A percentile compares a stretch with the other conserved stretches of the same genome.
Conservation (phyloP, 2,113 vertebrate genomes). For the Mustela lutreola region DNA sequence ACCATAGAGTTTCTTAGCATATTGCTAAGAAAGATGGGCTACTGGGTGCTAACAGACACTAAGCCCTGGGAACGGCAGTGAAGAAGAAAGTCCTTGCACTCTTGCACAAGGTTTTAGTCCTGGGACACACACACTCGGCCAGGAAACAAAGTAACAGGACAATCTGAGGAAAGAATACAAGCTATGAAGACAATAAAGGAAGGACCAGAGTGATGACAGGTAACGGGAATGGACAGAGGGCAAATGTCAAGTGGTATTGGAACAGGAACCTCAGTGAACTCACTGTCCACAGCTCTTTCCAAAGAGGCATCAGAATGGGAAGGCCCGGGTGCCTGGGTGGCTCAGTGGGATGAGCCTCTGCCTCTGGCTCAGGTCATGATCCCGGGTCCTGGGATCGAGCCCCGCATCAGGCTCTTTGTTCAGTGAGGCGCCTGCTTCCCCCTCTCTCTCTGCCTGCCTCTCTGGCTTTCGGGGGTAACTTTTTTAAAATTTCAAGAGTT, state of each 20-base stretch:
- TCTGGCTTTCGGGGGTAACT: not conserved
- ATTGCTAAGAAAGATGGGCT: not conserved
- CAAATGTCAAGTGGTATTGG: not conserved
- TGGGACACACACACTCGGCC: not conserved
- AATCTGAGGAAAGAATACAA: not conserved
- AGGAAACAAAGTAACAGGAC: not conserved
- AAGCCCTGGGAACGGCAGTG: not conserved
- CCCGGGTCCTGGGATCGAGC: too few relatives aligned
- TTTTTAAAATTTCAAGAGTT: not conserved
- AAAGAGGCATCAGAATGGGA: not conserved
- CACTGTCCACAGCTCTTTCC: not conserved
- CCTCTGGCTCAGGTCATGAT: too few relatives aligned
- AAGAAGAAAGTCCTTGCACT: not conserved
- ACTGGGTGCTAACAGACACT: too few relatives aligned
- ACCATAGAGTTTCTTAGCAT: not conserved
- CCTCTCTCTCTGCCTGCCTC: too few relatives aligned
- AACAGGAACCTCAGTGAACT: not conserved
- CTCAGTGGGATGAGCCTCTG: too few relatives aligned
- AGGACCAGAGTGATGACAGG: not conserved
- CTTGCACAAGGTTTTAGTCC: not conserved
- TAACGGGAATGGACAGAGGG: fast-evolving
- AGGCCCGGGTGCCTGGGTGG: too few relatives aligned
- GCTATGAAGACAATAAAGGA: constrained; percentile 11
- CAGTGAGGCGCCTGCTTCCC: too few relatives aligned
- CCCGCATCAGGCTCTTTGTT: too few relatives aligned